phyloP scores from a whole-genome alignment of 1,140 invertebrate genomes.

The Semibalanus balanoides region DNA sequence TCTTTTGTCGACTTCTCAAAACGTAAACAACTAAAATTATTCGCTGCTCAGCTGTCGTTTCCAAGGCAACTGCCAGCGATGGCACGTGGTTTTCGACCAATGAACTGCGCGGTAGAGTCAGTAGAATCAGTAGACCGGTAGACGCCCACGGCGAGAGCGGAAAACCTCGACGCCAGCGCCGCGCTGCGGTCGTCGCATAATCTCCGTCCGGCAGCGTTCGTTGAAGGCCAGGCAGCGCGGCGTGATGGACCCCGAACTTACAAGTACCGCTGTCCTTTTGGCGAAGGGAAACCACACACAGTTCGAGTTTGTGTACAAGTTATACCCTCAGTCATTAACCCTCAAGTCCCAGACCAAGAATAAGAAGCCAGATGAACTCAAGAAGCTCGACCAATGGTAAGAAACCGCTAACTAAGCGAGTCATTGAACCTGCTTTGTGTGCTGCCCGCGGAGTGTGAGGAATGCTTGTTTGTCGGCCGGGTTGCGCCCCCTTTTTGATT shows the following conservation, averaged over 20 bases:
- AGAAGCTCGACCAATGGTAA: conserved; percentile 3
- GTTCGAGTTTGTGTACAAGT: neutral
- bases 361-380: neutral
- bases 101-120: neutral
- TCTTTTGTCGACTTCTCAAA: no score
- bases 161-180: neutral
- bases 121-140: neutral
- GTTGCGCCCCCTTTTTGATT: neutral
- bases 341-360: neutral
- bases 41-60: neutral
- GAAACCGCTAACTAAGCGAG: neutral
- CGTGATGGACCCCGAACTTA: neutral
- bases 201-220: neutral
- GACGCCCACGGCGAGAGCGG: neutral
- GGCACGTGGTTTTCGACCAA: neutral
- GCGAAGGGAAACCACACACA: neutral
- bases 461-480: neutral
- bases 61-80: neutral
- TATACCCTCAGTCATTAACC: neutral
- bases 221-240: neutral
- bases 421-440: neutral
- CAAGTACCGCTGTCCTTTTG: neutral
- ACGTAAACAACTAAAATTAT: neutral
- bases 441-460: neutral
- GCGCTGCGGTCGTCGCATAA: neutral